Conservation (phyloP, 2,888 invertebrate species). For the Protodeltote pygarga region DNA sequence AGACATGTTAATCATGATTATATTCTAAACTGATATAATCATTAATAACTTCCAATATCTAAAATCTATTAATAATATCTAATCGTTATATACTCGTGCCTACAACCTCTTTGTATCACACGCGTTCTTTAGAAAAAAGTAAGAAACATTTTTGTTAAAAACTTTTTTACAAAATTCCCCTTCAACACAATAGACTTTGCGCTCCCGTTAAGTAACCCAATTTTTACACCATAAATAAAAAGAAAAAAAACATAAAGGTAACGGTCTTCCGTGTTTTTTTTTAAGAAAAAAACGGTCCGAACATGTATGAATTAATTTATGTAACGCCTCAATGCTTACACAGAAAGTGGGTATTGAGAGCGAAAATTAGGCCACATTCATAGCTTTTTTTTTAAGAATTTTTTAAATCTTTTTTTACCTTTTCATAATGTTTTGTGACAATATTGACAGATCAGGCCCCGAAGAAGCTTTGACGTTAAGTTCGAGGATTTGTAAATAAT, state of each 20-base stretch:
- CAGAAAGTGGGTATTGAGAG: conserved; percentile 81
- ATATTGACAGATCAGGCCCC: conserved; percentile 83
- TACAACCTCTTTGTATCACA: conserved; percentile 45
- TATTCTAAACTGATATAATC: conserved; percentile 46
- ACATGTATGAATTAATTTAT: conserved; percentile 82
- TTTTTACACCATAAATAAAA: conserved; percentile 85
- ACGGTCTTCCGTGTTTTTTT: conserved; percentile 71
- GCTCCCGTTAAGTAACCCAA: conserved; percentile 87
- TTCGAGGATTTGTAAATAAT: conserved; percentile 84
- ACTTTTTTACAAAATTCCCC: conserved; percentile 55
- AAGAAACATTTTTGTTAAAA: conserved; percentile 55
- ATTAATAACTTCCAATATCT: conserved; percentile 67
- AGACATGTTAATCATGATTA: conserved; percentile 8
- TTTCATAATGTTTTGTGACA: conserved; percentile 79
- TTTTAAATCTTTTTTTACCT: conserved; percentile 47
- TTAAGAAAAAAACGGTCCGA: conserved; percentile 42
- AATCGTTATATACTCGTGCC: conserved; percentile 57
- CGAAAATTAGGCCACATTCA: conserved; percentile 86
- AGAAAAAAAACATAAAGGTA: conserved; percentile 75
- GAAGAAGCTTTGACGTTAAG: conserved; percentile 58
- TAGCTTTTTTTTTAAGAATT: conserved; percentile 56
- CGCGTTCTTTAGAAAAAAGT: conserved; percentile 49
- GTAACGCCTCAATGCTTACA: conserved; percentile 83
- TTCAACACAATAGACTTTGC: conserved; percentile 68
- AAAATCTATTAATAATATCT: conserved; percentile 68